phyloP scores from a whole-genome alignment of 1,140 invertebrate genomes.

The Heliconius hewitsoni region DNA sequence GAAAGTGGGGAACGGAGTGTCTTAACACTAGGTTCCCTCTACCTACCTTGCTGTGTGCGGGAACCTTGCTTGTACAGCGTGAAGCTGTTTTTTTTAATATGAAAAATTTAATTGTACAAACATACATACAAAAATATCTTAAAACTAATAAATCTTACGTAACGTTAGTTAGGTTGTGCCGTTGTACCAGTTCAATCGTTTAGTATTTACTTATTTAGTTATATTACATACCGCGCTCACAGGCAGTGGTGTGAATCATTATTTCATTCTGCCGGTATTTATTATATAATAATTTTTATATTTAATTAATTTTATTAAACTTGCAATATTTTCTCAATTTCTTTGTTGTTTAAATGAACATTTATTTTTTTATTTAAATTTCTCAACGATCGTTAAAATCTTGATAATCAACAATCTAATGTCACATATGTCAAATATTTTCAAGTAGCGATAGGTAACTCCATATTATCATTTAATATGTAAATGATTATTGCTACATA shows the following conservation, averaged over 20 bases:
- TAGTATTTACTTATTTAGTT: not conserved
- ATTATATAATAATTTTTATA: not conserved
- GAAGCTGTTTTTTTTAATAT: too few relatives aligned
- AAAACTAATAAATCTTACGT: too few relatives aligned
- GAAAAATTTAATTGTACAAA: too few relatives aligned
- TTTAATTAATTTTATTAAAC: not conserved
- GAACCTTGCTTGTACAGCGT: too few relatives aligned
- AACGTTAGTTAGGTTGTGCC: too few relatives aligned
- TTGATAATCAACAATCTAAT: not conserved
- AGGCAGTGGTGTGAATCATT: not conserved
- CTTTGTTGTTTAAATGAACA: not conserved
- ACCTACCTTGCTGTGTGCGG: too few relatives aligned
- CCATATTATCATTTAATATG: constrained; percentile 4
- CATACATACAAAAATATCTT: too few relatives aligned
- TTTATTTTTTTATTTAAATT: not conserved
- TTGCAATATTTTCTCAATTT: not conserved
- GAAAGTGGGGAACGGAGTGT: too few relatives aligned
- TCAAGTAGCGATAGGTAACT: not conserved
- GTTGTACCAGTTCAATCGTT: not conserved
- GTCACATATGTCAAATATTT: constrained; percentile 3
- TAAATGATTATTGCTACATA: constrained; percentile 2
- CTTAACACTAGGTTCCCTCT: too few relatives aligned
- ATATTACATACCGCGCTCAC: not conserved
- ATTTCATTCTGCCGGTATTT: not conserved
- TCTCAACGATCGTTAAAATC: not conserved